These are phyloP conservation scores for Zygogramma bicolorata DNA, from an alignment of 2,888 invertebrate genomes.

Conservation along the genomic window DNA sequence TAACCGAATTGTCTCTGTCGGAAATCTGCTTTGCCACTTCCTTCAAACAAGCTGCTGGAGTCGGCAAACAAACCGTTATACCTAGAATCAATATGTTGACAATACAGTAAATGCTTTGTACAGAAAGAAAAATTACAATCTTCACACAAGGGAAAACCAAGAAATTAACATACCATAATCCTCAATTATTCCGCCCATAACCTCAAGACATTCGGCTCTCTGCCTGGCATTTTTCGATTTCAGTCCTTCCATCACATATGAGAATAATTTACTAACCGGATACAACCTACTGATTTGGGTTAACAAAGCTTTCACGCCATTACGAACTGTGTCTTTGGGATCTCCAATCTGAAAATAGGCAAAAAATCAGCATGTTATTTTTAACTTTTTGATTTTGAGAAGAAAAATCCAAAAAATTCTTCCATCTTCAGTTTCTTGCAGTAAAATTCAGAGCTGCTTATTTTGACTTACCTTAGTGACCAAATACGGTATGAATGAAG, in stretches of 20 bases:
- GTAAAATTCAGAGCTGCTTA: too few species aligned
- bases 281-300: constrained; percentile 88
- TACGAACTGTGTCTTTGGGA: constrained; percentile 94
- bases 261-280: constrained; percentile 89
- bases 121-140: too few species aligned
- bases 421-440: too few species aligned
- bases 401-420: too few species aligned
- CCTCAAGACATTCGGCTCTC: constrained; percentile 95
- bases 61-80: constrained; percentile 84
- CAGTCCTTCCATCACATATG: constrained; percentile 92
- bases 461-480: constrained; percentile 89
- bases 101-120: too few species aligned
- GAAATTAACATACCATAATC: constrained; percentile 74
- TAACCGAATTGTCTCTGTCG: constrained; percentile 94
- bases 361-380: too few species aligned
- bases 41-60: constrained; percentile 83
- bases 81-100: constrained; percentile 48
- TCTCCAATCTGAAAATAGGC: constrained; percentile 85
- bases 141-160: too few species aligned
- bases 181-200: constrained; percentile 88
- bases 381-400: too few species aligned
- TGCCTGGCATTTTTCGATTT: constrained; percentile 98
- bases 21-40: constrained; percentile 95
- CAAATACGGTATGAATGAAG: constrained; percentile 94
- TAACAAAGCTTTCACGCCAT: constrained; percentile 87